Evolutionary conservation across 2,797 vertebrate genomes (phyloP).

Genomic region (Sebastolobus altivelis): DNA sequence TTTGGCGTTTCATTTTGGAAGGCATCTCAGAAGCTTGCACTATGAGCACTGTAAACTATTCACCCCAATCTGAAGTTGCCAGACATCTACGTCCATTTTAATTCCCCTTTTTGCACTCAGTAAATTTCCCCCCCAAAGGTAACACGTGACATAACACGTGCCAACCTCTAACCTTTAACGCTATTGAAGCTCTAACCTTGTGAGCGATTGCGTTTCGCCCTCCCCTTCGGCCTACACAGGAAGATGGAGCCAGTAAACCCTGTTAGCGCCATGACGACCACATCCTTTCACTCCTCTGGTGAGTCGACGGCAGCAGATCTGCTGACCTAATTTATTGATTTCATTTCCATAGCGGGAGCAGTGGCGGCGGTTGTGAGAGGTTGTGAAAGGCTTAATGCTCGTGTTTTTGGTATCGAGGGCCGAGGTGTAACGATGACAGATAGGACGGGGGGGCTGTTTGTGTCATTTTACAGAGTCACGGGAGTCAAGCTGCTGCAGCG

Average conservation of each 20-base stretch:
- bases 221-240: conserved; percentile 2
- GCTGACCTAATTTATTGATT: conserved; percentile 43
- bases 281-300: conserved; percentile 31
- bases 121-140: not conserved
- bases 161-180: not conserved
- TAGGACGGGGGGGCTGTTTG: not conserved
- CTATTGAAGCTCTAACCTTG: not conserved
- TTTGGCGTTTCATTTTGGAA: not conserved
- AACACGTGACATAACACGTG: conserved; percentile 2
- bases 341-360: conserved; percentile 21
- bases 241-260: conserved; percentile 28
- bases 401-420: conserved; percentile 20
- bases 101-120: not conserved
- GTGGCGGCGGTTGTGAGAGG: not conserved
- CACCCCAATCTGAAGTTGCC: not conserved
- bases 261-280: conserved; percentile 22
- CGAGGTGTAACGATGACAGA: conserved; percentile 19
- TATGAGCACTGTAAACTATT: not conserved
- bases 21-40: not conserved
- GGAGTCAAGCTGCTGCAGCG: conserved; percentile 16
- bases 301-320: conserved; percentile 35
- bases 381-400: conserved; percentile 24
- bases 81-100: not conserved
- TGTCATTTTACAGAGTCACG: conserved; percentile 14
- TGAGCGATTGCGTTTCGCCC: not conserved